Evolutionary conservation across 2,888 invertebrate genomes (phyloP).

Genomic region (Sisyra nigra): DNA sequence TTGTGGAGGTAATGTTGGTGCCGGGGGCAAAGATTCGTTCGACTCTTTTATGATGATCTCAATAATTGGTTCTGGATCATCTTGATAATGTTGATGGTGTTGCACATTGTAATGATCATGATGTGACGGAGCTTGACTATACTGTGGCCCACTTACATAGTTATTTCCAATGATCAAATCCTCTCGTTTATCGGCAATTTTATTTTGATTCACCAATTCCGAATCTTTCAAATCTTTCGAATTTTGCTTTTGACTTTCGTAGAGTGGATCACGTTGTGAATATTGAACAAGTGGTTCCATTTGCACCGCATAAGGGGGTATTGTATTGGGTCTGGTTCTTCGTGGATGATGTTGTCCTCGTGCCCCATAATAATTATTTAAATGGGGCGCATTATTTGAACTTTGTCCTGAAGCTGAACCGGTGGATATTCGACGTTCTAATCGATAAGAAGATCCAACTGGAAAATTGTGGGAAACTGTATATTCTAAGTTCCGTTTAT

Average conservation of each 20-base stretch:
- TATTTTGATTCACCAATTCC: slow-evolving; percentile 19
- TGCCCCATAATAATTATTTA: neutral
- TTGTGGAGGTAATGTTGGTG: slow-evolving; percentile 31
- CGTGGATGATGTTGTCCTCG: neutral
- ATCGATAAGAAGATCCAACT: slow-evolving; percentile 34
- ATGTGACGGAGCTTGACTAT: slow-evolving; percentile 29
- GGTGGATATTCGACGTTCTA: slow-evolving; percentile 37
- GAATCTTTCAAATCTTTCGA: slow-evolving; percentile 29
- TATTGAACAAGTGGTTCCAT: slow-evolving; percentile 69
- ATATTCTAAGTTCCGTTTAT: slow-evolving; percentile 41
- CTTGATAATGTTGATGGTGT: slow-evolving; percentile 30
- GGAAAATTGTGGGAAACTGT: slow-evolving; percentile 40
- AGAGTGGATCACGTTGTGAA: slow-evolving; percentile 63
- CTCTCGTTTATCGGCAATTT: slow-evolving; percentile 31
- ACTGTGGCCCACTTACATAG: slow-evolving; percentile 29
- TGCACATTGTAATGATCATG: slow-evolving; percentile 8
- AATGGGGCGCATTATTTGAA: neutral
- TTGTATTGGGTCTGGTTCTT: slow-evolving; percentile 2
- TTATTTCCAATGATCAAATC: slow-evolving; percentile 27
- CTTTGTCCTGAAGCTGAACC: slow-evolving; percentile 18
- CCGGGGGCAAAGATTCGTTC: slow-evolving; percentile 54
- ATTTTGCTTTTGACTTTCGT: slow-evolving; percentile 36
- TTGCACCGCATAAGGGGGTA: slow-evolving; percentile 58
- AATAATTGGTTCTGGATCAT: slow-evolving; percentile 77
- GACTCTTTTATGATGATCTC: slow-evolving; percentile 86